Base-by-base conservation (phyloP, 2,113 vertebrate species). In the Odontophorus gujanensis region DNA sequence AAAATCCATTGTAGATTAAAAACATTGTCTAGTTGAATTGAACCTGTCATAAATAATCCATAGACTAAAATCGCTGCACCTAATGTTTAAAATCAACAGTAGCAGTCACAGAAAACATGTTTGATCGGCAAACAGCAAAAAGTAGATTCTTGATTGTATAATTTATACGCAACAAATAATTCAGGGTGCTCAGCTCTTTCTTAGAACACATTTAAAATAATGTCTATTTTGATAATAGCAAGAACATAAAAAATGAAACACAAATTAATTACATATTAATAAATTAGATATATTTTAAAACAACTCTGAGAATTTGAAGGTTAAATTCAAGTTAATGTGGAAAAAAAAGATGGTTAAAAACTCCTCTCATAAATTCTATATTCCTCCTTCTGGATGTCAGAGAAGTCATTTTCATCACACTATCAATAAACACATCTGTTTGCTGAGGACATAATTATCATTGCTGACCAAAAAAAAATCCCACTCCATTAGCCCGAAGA, bases 21-120 rank as follows among this genome's bases (percentile, higher is more conserved):
- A 82, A 36, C 36, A 53, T 21, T 75, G 58, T 65, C 51, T 81
- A 69, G 40, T 28, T 87, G 71, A 87, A 95, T 75, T 47, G 32
- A 96, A 79, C 36, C 53, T 48, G 30, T 62, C 62, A 89, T 87
- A 66, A 92, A 93, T 92, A 93, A 96, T 53, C 84, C 74, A 93
- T 42, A 73, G 24, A 69, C 48, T 50, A 91, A 89, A 96, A 87
- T 3, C 86, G 78, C 76, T 69, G 66, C 63, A 93, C 74, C 84
- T 92, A 93, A 81, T 87, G 55, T 58, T 87, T 92, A 79, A 43
- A 87, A 85, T 19, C 22, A 76, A 42, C 51, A 63, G 32, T 40
- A 79, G 38, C 47, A 59, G 32, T 45, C 75, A 85, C 38, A 69
- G 53, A 73, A 58, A 86, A 58, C 48, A 63, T 40, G 13, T 50